Percentiles rank a stretch among this genome's conserved stretches.
phyloP scores from a whole-genome alignment of 2,797 vertebrate species.

The Hemibagrus guttatus region DNA sequence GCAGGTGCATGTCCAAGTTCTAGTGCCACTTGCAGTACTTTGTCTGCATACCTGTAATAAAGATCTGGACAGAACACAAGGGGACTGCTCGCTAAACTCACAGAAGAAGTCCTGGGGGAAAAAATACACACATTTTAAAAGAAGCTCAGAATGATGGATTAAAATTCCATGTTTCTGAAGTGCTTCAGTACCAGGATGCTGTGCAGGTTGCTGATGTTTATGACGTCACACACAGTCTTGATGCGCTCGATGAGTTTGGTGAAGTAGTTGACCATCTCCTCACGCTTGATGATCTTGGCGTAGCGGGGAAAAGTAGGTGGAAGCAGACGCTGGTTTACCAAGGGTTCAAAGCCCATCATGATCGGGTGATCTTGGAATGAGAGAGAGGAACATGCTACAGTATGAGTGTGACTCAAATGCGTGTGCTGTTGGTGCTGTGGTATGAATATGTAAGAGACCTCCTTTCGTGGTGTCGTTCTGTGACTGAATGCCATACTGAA shows the following conservation, averaged over 20 bases:
- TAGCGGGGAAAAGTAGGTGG: conserved; percentile 98
- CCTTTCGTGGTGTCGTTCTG: conserved; percentile 99
- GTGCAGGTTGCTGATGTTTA: conserved; percentile 94
- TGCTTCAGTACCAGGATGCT: conserved; percentile 87
- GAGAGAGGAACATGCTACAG: neutral
- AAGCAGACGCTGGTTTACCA: conserved; percentile 97
- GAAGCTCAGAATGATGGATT: neutral
- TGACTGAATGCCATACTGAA: conserved; percentile 93
- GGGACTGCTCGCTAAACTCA: conserved; percentile 98
- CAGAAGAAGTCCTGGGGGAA: conserved; percentile 91
- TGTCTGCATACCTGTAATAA: conserved; percentile 84
- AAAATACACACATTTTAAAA: neutral
- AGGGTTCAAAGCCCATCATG: conserved; percentile 99
- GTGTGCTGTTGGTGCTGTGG: neutral
- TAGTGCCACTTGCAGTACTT: neutral
- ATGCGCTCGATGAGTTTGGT: conserved; percentile 95
- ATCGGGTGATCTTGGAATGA: conserved; percentile 89
- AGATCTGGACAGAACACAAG: conserved; percentile 97
- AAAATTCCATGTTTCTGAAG: neutral
- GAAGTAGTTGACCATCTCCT: conserved; percentile 99
- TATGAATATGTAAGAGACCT: conserved; percentile 72
- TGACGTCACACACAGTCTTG: conserved; percentile 95
- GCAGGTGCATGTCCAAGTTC: neutral
- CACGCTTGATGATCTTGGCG: conserved; percentile 98
- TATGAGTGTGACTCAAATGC: neutral